Evolutionary conservation across 2,113 vertebrate genomes (phyloP).

Genomic region (Aegotheles bennettii): DNA sequence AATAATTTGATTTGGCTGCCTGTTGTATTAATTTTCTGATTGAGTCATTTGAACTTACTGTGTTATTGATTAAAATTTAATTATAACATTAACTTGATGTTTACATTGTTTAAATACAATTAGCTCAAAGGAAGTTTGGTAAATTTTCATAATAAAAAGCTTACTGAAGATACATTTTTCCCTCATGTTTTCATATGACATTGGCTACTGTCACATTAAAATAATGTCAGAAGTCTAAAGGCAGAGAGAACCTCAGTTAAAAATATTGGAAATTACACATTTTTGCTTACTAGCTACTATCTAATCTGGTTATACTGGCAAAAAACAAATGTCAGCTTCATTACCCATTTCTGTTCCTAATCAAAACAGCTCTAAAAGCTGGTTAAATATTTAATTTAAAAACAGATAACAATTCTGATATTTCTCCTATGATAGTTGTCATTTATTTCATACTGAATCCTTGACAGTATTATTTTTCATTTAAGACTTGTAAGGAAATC

Average conservation of each 20-base stretch:
- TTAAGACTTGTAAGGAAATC: background rate
- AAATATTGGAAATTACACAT: background rate
- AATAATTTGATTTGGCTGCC: background rate
- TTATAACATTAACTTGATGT: background rate
- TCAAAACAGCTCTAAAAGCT: background rate
- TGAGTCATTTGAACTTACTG: background rate
- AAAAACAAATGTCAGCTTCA: background rate
- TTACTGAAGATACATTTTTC: background rate
- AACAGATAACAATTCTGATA: background rate
- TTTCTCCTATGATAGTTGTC: background rate
- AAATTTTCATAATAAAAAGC: constrained; percentile 16
- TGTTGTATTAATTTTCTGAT: constrained; percentile 9
- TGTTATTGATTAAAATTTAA: constrained; percentile 39
- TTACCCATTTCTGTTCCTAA: background rate
- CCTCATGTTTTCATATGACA: background rate
- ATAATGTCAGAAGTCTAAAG: background rate
- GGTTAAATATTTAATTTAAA: background rate
- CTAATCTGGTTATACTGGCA: background rate
- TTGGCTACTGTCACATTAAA: background rate
- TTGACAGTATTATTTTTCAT: background rate
- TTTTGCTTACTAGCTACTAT: background rate
- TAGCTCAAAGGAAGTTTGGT: background rate
- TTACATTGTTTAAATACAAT: constrained; percentile 3
- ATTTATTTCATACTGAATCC: background rate
- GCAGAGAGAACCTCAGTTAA: background rate